Base-by-base conservation (phyloP, 1,140 invertebrate genomes). In the Drosophila willistoni region DNA sequence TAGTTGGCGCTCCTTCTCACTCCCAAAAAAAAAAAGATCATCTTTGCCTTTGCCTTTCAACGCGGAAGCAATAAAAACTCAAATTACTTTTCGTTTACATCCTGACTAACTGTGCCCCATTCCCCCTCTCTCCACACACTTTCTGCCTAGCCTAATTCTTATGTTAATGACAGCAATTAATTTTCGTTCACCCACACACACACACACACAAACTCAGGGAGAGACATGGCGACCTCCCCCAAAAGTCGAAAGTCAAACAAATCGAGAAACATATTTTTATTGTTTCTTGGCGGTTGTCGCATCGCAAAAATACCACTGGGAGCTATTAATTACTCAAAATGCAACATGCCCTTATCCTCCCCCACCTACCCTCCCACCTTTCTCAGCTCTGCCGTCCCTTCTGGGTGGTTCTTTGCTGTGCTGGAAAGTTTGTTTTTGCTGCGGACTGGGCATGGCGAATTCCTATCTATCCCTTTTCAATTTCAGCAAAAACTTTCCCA, bases 21-120 rank as follows among this genome's bases (percentile, higher is more conserved):
- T 7, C 66, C 51, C 60, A 42, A 41, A 69, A 63, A 81, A 57
- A 29, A 47, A 12, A 54, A 68, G 29, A 73, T 68, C 76, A 76
- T 76, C 73, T 64, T 70, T 12, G 10, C 76, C 39, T 64, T 61
- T 47, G 57, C 64, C 83, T 89, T 77, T 87, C 83, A 89, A 78
- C 83, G 73, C 83, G 83, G 84, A 89, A 89, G 84, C 81, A 89
- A 89, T 89, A 89, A 89, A 89, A 89, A 84, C 77, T 83, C 80
- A 89, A 89, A 89, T 89, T 89, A 87, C 80, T 84, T 84, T 89
- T 89, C 77, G 84, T 83, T 84, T 67, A 89, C 84, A 87, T 87
- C 84, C 83, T 83, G 83, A 41, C 39, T 76, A 66, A 29, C 14
- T 33, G 55, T 29, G n/a, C 7, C 36, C 36, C 34, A 51, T 47